Conservation (phyloP, 2,113 vertebrate species). For the Otis tarda region DNA sequence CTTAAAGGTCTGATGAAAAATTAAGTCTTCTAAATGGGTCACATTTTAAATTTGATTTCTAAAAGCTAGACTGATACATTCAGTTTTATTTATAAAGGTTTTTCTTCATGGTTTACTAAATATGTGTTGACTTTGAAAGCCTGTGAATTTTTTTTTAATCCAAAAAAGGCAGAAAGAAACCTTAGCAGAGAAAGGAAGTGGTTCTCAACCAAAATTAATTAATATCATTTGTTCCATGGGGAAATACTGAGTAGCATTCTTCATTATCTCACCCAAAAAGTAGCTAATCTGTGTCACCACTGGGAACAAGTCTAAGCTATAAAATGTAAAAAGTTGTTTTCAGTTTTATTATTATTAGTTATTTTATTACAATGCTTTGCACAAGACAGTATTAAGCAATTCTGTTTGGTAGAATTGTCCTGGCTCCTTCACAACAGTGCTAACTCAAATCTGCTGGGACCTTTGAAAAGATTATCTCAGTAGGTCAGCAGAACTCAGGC, state of each 20-base stretch:
- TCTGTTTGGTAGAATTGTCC: not conserved
- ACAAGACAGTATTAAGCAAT: not conserved
- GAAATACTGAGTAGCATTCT: not conserved
- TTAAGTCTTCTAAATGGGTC: not conserved
- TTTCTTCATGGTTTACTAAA: not conserved
- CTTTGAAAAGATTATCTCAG: not conserved
- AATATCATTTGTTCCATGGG: not conserved
- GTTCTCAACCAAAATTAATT: not conserved
- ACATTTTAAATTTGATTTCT: not conserved
- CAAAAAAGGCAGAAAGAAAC: not conserved
- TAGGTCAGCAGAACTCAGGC: not conserved
- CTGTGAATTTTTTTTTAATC: not conserved
- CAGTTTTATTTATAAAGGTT: not conserved
- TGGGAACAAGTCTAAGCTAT: not conserved
- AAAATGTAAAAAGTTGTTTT: not conserved
- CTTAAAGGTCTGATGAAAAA: not conserved
- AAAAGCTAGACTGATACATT: not conserved
- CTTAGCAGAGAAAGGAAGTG: not conserved
- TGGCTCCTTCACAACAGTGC: not conserved
- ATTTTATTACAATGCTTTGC: not conserved
- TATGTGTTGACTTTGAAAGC: not conserved
- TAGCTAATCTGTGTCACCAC: not conserved
- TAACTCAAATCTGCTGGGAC: not conserved
- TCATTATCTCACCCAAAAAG: not conserved
- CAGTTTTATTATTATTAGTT: not conserved